Evolutionary conservation across 2,888 invertebrate genomes (phyloP).

Genomic region (Scaptomyza flava): DNA sequence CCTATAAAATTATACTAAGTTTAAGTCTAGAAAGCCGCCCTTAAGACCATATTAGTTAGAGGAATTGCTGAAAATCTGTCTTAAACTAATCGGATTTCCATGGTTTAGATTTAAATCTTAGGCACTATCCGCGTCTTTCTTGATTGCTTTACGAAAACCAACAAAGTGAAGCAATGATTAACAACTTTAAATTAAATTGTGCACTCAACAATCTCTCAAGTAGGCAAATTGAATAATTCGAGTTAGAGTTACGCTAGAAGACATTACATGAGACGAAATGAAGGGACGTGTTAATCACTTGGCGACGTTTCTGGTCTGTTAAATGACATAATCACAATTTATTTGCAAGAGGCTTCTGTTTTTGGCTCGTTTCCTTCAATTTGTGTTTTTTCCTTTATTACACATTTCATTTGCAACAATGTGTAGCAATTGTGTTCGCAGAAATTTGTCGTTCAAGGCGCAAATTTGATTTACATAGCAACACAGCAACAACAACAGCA

Average conservation of each 20-base stretch:
- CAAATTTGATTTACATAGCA: slow-evolving; percentile 72
- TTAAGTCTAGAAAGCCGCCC: no score
- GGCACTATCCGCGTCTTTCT: no score
- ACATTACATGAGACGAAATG: slow-evolving; percentile 9
- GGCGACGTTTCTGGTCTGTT: slow-evolving; percentile 22
- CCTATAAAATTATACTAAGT: no score
- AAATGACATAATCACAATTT: slow-evolving; percentile 39
- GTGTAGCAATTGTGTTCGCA: slow-evolving; percentile 39
- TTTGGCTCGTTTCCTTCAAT: slow-evolving; percentile 1
- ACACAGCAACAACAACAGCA: slow-evolving; percentile 6
- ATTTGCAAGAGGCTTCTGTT: slow-evolving; percentile 5
- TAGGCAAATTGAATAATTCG: slow-evolving; percentile 57
- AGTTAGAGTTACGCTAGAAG: slow-evolving; percentile 2
- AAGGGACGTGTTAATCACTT: slow-evolving; percentile 50
- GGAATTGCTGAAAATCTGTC: no score
- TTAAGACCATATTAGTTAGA: no score
- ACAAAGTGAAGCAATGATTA: neutral
- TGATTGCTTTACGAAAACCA: no score
- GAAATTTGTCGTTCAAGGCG: slow-evolving; percentile 44
- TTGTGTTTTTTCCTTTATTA: slow-evolving; percentile 18
- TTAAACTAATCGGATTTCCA: no score
- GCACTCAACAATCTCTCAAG: slow-evolving; percentile 34
- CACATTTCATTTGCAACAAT: slow-evolving; percentile 38
- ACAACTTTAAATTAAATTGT: slow-evolving; percentile 30
- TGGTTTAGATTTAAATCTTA: no score